These are phyloP conservation scores for Hirtodrosophila histrioides DNA, from an alignment of 2,888 invertebrate genomes.

Conservation along the genomic window DNA sequence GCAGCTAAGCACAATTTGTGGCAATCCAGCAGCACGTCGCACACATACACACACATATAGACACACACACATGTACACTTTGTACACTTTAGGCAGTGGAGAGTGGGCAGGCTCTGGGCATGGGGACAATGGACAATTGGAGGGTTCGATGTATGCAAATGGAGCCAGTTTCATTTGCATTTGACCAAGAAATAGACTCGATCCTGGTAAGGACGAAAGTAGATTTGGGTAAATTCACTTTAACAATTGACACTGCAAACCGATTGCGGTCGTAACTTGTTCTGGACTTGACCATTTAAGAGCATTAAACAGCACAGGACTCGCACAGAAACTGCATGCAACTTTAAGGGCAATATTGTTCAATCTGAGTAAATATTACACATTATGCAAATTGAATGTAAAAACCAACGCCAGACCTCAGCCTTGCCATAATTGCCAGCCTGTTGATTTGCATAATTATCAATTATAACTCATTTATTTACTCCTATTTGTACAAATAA, in stretches of 20 bases:
- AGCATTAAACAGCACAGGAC: conserved; percentile 19
- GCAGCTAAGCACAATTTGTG: conserved; percentile 26
- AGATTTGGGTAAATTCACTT: conserved; percentile 71
- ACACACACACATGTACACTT: not conserved
- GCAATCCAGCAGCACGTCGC: conserved; percentile 10
- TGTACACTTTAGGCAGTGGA: conserved; percentile 5
- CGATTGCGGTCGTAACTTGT: conserved; percentile 69
- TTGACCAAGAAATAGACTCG: conserved; percentile 40
- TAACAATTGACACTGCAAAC: conserved; percentile 74
- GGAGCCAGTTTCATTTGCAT: conserved; percentile 64
- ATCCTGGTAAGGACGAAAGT: conserved; percentile 46
- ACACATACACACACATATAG: conserved; percentile 13
- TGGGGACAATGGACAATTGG: conserved; percentile 24
- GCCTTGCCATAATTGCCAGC: conserved; percentile 39
- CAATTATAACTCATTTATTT: conserved; percentile 42
- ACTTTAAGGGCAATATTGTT: not conserved
- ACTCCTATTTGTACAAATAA: conserved; percentile 39
- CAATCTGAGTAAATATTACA: conserved; percentile 11
- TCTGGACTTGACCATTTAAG: conserved; percentile 45
- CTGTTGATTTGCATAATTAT: conserved; percentile 42
- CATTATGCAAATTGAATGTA: conserved; percentile 16
- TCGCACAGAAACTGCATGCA: not conserved
- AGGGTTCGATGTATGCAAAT: conserved; percentile 61
- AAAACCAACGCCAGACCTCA: conserved; percentile 17
- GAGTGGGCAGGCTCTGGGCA: conserved; percentile 9